Percentiles rank a stretch among this genome's conserved stretches.
Evolutionary conservation across 2,888 invertebrate species (phyloP).

Genomic region (Lobophora halterata): DNA sequence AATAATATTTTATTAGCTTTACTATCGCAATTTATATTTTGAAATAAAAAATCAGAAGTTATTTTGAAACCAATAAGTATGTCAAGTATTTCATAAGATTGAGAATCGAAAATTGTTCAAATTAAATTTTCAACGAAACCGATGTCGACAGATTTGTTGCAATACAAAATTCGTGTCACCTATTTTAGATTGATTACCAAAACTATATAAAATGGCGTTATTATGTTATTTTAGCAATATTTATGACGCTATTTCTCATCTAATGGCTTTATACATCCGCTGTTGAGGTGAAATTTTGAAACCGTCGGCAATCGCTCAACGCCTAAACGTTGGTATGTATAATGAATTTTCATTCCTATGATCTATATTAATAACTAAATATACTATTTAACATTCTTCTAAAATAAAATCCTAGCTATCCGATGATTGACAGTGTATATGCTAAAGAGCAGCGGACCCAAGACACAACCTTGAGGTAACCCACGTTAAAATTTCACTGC

Average conservation of each 20-base stretch:
- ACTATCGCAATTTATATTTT: too few relatives aligned
- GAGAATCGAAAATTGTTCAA: slow-evolving; percentile 1
- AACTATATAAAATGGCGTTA: slow-evolving; percentile 22
- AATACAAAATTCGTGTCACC: slow-evolving; percentile 22
- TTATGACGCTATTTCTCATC: slow-evolving; percentile 38
- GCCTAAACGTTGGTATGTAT: slow-evolving; percentile 8
- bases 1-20: too few relatives aligned
- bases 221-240: slow-evolving; percentile 38
- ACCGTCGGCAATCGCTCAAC: slow-evolving; percentile 26
- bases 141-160: slow-evolving; percentile 23
- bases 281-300: slow-evolving; percentile 27
- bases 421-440: too few relatives aligned
- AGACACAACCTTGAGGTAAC: too few relatives aligned
- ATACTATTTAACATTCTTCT: neutral
- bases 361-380: neutral
- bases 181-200: slow-evolving; percentile 23
- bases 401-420: too few relatives aligned
- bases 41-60: too few relatives aligned
- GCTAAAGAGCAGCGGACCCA: too few relatives aligned
- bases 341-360: neutral
- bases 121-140: neutral
- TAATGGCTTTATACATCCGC: slow-evolving; percentile 47
- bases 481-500: too few relatives aligned
- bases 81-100: too few relatives aligned
- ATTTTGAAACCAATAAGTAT: too few relatives aligned